These are phyloP conservation scores for Lepus timidus DNA, from an alignment of 2,113 vertebrate genomes.

Conservation along the genomic window DNA sequence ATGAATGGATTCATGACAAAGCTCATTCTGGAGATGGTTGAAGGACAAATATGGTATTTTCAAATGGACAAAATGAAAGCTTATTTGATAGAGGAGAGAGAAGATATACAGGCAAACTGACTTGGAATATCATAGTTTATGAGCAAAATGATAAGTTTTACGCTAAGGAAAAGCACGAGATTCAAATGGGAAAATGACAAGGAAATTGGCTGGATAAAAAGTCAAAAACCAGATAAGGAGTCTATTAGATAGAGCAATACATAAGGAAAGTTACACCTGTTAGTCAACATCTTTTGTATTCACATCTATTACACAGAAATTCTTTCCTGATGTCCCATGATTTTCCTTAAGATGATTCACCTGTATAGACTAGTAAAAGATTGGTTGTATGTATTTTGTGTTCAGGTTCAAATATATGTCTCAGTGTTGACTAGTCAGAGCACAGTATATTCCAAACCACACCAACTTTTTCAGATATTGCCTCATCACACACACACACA, in stretches of 20 bases:
- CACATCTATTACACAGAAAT: background rate
- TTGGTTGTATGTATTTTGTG: background rate
- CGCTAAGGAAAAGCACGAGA: background rate
- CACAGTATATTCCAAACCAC: background rate
- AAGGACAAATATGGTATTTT: background rate
- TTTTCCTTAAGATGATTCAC: background rate
- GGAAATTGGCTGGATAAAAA: background rate
- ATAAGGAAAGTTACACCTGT: background rate
- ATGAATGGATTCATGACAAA: background rate
- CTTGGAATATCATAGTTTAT: background rate
- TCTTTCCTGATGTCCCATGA: background rate
- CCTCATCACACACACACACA: background rate
- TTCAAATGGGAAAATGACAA: background rate
- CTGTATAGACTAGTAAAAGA: background rate
- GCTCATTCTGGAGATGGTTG: background rate
- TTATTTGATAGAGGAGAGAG: background rate
- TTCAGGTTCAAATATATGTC: background rate
- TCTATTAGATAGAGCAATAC: background rate
- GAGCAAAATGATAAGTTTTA: background rate
- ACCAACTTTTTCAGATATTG: background rate
- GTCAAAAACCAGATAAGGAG: background rate
- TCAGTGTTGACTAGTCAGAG: background rate
- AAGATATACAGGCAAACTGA: background rate
- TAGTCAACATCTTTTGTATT: conserved; percentile 18
- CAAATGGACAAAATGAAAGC: background rate